phyloP scores from a whole-genome alignment of 1,140 invertebrate species.

The Cecropterus lyciades region DNA sequence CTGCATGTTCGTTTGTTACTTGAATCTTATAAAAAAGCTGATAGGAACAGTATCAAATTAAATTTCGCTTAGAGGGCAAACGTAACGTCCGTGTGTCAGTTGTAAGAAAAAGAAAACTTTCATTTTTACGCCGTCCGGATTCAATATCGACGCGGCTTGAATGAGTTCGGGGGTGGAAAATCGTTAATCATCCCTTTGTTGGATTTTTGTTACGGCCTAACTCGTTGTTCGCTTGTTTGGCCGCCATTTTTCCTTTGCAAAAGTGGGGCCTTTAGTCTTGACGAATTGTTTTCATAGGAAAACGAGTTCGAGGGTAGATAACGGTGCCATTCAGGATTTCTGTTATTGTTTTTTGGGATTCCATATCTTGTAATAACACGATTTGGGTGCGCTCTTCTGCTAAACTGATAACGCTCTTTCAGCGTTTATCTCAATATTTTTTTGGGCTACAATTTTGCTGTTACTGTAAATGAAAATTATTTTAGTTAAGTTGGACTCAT shows the following conservation, averaged over 20 bases:
- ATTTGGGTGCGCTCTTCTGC: constrained; percentile 5
- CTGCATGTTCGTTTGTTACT: too few relatives aligned
- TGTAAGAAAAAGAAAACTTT: constrained; percentile 77
- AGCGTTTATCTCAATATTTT: constrained; percentile 7
- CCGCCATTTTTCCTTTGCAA: constrained; percentile 76
- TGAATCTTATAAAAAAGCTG: not conserved
- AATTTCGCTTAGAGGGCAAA: not conserved
- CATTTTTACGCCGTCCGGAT: constrained; percentile 80
- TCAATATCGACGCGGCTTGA: constrained; percentile 82
- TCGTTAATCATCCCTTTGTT: constrained; percentile 84
- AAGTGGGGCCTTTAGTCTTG: constrained; percentile 72
- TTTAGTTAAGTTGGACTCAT: too few relatives aligned
- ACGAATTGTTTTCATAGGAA: constrained; percentile 79
- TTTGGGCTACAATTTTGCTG: constrained; percentile 1
- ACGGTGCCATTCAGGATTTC: constrained; percentile 35
- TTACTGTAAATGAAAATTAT: not conserved
- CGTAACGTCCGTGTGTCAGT: constrained; percentile 41
- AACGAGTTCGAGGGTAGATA: constrained; percentile 50
- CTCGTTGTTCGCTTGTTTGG: constrained; percentile 82
- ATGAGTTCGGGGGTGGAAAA: constrained; percentile 80
- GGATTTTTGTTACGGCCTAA: constrained; percentile 83
- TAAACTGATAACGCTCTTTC: constrained; percentile 25
- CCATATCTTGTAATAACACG: constrained; percentile 26
- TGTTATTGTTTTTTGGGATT: constrained; percentile 32
- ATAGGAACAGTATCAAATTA: not conserved